These are phyloP conservation scores for Dexiosoma caninum DNA, from an alignment of 2,888 invertebrate genomes.

Conservation along the genomic window DNA sequence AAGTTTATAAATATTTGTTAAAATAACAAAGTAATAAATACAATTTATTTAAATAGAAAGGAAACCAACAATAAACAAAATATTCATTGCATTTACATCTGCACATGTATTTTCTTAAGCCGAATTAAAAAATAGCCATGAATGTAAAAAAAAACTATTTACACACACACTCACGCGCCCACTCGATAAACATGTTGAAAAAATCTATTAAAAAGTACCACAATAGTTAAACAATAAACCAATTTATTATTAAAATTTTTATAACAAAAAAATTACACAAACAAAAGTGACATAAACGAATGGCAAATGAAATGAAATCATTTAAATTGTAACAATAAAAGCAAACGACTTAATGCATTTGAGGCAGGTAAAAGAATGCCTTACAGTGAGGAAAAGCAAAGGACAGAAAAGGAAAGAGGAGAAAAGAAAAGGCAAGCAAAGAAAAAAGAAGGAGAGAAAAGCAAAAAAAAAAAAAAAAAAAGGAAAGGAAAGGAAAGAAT, in stretches of 20 bases:
- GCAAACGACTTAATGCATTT: not conserved
- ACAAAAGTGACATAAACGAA: not conserved
- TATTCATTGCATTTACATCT: conserved; percentile 32
- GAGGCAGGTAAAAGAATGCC: not conserved
- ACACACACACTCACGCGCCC: not conserved
- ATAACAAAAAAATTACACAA: not conserved
- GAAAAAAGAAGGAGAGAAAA: too few species aligned
- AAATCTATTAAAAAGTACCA: conserved; percentile 30
- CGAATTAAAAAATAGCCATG: not conserved
- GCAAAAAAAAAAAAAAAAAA: too few species aligned
- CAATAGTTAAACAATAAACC: conserved; percentile 43
- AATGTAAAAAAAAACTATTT: too few species aligned
- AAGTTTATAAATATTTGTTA: conserved; percentile 48
- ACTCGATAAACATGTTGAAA: conserved; percentile 3
- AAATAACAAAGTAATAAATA: conserved; percentile 57
- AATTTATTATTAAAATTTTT: conserved; percentile 32
- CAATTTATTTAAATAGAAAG: conserved; percentile 24
- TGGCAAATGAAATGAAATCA: not conserved
- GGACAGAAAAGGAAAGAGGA: too few species aligned
- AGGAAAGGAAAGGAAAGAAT: too few species aligned
- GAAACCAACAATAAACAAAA: not conserved
- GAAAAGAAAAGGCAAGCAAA: too few species aligned
- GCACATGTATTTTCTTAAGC: conserved; percentile 3
- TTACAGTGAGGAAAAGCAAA: too few species aligned
- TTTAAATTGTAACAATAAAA: not conserved